These are phyloP conservation scores for Argyrosomus regius DNA, from an alignment of 2,797 vertebrate genomes.

Conservation along the genomic window DNA sequence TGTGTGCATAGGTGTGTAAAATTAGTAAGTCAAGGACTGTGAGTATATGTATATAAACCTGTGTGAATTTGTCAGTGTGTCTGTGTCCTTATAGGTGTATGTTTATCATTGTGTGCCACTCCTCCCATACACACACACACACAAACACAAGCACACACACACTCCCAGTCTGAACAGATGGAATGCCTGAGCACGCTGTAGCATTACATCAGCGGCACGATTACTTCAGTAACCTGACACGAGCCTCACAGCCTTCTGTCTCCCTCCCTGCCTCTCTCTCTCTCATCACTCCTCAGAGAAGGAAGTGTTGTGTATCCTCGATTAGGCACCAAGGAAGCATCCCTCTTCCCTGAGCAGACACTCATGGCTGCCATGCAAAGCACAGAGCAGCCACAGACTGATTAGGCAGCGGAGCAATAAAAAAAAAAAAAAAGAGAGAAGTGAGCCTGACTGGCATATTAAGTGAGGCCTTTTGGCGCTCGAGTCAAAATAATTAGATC, in stretches of 20 bases:
- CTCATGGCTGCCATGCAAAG: slow-evolving; percentile 73
- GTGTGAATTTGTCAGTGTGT: slow-evolving; percentile 17
- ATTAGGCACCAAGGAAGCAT: slow-evolving; percentile 79
- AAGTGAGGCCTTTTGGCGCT: slow-evolving; percentile 74
- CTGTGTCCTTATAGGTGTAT: slow-evolving; percentile 39
- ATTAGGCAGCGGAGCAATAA: slow-evolving; percentile 70
- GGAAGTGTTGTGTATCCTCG: slow-evolving; percentile 73
- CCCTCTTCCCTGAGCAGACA: slow-evolving; percentile 75
- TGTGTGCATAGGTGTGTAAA: neutral
- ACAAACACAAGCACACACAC: slow-evolving; percentile 7
- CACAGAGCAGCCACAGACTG: slow-evolving; percentile 68
- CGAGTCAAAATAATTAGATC: slow-evolving; percentile 77
- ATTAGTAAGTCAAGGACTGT: neutral
- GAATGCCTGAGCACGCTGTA: slow-evolving; percentile 73
- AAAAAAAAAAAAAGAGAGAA: slow-evolving; percentile 36
- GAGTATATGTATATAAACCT: neutral
- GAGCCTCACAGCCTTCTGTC: slow-evolving; percentile 48
- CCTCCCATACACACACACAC: neutral
- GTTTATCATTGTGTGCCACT: slow-evolving; percentile 21
- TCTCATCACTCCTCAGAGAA: slow-evolving; percentile 51
- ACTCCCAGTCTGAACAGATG: slow-evolving; percentile 72
- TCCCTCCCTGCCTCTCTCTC: slow-evolving; percentile 11
- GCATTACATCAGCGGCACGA: slow-evolving; percentile 82
- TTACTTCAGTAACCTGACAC: slow-evolving; percentile 81
- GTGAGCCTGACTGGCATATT: slow-evolving; percentile 77